Conservation (phyloP, 1,140 invertebrate genomes). For the Bilobella aurantiaca region DNA sequence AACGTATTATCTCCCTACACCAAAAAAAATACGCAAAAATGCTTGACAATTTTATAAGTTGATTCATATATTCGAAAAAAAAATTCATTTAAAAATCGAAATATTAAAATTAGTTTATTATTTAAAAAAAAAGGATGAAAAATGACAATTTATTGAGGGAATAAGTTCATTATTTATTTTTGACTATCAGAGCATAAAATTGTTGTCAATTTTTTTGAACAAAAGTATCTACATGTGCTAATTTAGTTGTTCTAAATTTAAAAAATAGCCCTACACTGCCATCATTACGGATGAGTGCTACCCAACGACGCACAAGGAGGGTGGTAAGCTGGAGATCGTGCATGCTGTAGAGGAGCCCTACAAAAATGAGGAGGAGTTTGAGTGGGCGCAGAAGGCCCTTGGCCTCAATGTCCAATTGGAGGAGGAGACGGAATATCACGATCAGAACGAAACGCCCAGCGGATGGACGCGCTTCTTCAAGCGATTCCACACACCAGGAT, state of each 20-base stretch:
- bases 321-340: constrained; percentile 32
- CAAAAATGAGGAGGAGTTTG: constrained; percentile 4
- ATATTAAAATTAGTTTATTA: no score
- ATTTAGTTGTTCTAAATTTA: no score
- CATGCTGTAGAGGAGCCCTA: neutral
- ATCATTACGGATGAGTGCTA: constrained; percentile 33
- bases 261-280: constrained; percentile 32
- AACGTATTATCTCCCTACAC: no score
- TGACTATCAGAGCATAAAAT: no score
- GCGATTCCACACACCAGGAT: constrained; percentile 21
- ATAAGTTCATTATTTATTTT: no score
- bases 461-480: constrained; percentile 25
- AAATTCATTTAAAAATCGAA: no score
- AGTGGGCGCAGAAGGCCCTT: neutral
- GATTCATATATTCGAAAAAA: no score
- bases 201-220: neutral
- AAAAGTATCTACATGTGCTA: neutral
- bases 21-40: no score
- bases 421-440: constrained; percentile 26
- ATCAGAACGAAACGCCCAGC: constrained; percentile 19
- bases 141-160: no score
- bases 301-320: constrained; percentile 26
- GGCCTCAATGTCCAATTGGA: constrained; percentile 21
- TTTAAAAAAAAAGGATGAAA: no score
- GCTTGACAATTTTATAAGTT: no score